Conservation (phyloP, 1,140 invertebrate genomes). For the Halesus radiatus region DNA sequence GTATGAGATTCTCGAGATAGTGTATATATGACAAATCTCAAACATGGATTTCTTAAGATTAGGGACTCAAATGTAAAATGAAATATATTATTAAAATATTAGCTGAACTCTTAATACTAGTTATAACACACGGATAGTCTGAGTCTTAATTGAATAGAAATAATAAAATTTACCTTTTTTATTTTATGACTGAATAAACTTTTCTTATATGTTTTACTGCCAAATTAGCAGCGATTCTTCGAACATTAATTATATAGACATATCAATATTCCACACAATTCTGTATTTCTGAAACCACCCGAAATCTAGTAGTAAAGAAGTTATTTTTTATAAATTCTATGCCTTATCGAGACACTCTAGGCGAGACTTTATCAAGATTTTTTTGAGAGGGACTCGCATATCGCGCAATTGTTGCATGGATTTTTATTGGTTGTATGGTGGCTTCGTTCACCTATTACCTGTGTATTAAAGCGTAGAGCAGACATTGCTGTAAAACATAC, state of each 20-base stretch:
- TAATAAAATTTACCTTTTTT: not conserved
- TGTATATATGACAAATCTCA: slow-evolving; percentile 23
- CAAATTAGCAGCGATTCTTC: not conserved
- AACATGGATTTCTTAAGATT: slow-evolving; percentile 24
- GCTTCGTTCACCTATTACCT: too few species aligned
- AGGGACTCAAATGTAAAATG: slow-evolving; percentile 18
- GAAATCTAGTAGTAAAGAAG: too few species aligned
- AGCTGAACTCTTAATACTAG: slow-evolving; percentile 37
- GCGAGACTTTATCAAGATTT: too few species aligned
- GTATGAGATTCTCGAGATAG: not conserved
- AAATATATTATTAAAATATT: slow-evolving; percentile 20
- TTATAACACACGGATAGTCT: slow-evolving; percentile 28
- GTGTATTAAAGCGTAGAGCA: too few species aligned
- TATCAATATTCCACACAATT: too few species aligned
- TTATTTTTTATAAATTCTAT: too few species aligned
- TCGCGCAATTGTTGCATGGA: too few species aligned
- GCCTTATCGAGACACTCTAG: too few species aligned
- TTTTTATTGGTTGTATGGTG: too few species aligned
- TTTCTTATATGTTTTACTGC: not conserved
- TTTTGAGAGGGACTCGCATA: too few species aligned
- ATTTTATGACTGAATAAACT: not conserved
- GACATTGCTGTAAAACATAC: too few species aligned
- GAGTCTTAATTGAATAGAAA: slow-evolving; percentile 35
- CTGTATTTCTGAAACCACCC: too few species aligned
- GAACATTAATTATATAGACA: slow-evolving; percentile 7